A percentile compares a stretch with the other conserved stretches of the same genome.
These are phyloP conservation scores for Stigmatopora argus DNA, from an alignment of 2,113 vertebrate species.

Conservation along the genomic window DNA sequence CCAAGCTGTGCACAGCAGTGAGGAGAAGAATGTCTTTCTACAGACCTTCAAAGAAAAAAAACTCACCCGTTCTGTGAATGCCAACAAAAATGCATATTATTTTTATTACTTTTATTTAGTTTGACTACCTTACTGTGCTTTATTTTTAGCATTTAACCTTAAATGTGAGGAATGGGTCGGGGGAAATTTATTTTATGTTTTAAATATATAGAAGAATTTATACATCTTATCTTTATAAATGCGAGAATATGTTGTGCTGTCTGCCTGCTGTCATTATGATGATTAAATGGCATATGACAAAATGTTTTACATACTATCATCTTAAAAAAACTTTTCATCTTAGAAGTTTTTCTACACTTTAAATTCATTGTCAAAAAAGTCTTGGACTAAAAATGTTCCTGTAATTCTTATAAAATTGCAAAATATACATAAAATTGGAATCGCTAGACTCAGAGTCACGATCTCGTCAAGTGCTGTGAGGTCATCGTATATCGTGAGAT, in stretches of 20 bases:
- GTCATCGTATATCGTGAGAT: too few relatives aligned
- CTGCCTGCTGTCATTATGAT: slow-evolving; percentile 6
- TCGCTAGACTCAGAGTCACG: too few relatives aligned
- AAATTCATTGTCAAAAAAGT: neutral
- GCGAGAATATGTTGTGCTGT: slow-evolving; percentile 33
- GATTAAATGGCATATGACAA: slow-evolving; percentile 33
- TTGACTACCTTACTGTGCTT: slow-evolving; percentile 13
- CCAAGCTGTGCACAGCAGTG: slow-evolving; percentile 75
- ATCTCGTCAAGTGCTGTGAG: too few relatives aligned
- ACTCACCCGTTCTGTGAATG: slow-evolving; percentile 1
- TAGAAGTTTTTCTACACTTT: neutral
- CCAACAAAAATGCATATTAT: slow-evolving; percentile 16
- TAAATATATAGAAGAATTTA: slow-evolving; percentile 18
- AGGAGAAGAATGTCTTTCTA: slow-evolving; percentile 83
- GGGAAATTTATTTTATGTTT: slow-evolving; percentile 10
- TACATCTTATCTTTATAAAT: slow-evolving; percentile 33
- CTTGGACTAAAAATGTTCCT: neutral
- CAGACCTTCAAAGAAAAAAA: slow-evolving; percentile 64
- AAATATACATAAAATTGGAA: too few relatives aligned
- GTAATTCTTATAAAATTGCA: neutral
- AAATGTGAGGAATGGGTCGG: neutral
- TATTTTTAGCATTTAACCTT: slow-evolving; percentile 3
- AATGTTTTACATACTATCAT: neutral
- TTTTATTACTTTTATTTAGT: slow-evolving; percentile 1
- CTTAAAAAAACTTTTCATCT: neutral